Base-by-base conservation (phyloP, 2,797 vertebrate genomes). In the Australoheros facetus region DNA sequence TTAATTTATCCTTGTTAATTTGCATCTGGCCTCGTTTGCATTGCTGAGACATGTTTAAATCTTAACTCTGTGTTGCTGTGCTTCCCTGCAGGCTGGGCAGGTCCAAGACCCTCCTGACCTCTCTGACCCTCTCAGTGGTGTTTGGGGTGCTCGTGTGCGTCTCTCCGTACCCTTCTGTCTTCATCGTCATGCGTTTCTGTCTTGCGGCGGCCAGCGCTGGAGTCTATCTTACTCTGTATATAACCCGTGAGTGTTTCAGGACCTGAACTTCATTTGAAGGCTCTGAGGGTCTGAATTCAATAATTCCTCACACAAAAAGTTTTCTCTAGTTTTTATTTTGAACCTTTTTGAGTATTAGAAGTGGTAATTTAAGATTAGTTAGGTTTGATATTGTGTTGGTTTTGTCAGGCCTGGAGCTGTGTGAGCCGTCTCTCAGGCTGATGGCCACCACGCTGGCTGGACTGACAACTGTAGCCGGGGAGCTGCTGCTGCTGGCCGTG, bases 171-270 rank as follows among this genome's bases (percentile, higher is more conserved):
- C 96, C 97, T 16, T 93, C 96, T 1, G 90, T 97, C 62, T 97
- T 97, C 88, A 97, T 97, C 71, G 89, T 95, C 79, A 97, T 96
- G 85, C 96, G 97, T 21, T 97, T 97, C 93, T 96, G 96, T 82
- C 91, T 97, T 93, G 97, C 97, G 1, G 95, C 95, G 1, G 92
- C 96, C 14, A 95, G 96, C 3, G 96, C 96, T 0, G 97, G 97
- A 5, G 94, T 97, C 85, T 96, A 96, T 91, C 96, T 98, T 80
- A 94, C 91, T 2, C 94, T 97, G 66, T 97, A 97, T 84, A 91
- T 97, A 85, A 95, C 94, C 80, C 97, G 97, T 98, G 89, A 97
- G 97, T 95, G 42, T 70, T 73, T 12, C 28, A 56, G 26, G 26
- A 26, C 32, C 26, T 59, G 14, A 26, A 57, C 55, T 30, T 56